These are phyloP conservation scores for Rhabdomys pumilio DNA, from an alignment of 2,797 vertebrate species.

Conservation along the genomic window DNA sequence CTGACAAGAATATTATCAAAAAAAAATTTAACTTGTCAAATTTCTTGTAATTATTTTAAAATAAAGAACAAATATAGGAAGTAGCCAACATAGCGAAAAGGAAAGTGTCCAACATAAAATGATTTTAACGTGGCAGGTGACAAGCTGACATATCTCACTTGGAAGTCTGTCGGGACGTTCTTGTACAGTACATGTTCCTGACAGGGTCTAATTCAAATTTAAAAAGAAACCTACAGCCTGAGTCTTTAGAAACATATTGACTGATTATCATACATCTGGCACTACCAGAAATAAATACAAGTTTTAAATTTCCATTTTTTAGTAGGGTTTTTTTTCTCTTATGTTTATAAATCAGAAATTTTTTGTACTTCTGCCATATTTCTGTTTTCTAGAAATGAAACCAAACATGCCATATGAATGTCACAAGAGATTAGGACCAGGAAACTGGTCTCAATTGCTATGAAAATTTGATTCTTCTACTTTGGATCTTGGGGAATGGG, in stretches of 20 bases:
- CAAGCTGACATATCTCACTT: neutral
- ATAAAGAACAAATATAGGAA: constrained; percentile 21
- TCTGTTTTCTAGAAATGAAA: constrained; percentile 16
- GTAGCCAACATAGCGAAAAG: neutral
- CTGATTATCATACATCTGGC: constrained; percentile 20
- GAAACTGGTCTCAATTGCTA: neutral
- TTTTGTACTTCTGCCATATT: neutral
- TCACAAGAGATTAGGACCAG: neutral
- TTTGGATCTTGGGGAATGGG: neutral
- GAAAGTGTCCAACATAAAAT: neutral
- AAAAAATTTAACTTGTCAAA: neutral
- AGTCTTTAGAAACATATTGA: constrained; percentile 25
- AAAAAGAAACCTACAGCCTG: neutral
- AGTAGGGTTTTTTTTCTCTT: neutral
- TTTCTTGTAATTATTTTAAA: neutral
- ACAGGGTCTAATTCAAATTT: neutral
- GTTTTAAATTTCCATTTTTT: constrained; percentile 10
- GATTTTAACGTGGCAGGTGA: neutral
- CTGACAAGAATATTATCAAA: neutral
- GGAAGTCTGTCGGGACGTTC: neutral
- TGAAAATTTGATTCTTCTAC: neutral
- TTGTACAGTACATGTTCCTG: neutral
- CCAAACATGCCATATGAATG: neutral
- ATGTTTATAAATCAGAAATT: neutral
- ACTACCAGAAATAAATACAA: neutral